A percentile compares a stretch with the other conserved stretches of the same genome.
These are phyloP conservation scores for Himalopsyche japonica DNA, from an alignment of 2,888 invertebrate genomes.

Conservation along the genomic window DNA sequence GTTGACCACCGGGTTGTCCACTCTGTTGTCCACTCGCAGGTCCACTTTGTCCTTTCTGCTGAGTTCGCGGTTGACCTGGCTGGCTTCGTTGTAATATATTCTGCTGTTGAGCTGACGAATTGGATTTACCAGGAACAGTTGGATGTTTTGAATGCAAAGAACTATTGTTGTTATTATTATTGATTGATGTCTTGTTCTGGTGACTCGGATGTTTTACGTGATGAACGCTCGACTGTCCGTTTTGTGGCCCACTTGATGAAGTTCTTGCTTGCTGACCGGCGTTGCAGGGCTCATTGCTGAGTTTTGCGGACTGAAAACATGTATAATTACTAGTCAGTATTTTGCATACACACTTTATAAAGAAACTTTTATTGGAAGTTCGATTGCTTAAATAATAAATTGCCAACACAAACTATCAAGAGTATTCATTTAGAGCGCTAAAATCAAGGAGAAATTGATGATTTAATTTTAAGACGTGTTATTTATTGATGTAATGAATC, in stretches of 20 bases:
- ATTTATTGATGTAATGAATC: too few relatives aligned
- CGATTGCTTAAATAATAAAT: too few relatives aligned
- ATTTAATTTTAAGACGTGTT: too few relatives aligned
- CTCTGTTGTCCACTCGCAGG: conserved; percentile 41
- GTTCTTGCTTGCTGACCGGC: conserved; percentile 42
- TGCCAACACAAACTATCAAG: too few relatives aligned
- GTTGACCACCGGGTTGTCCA: conserved; percentile 45
- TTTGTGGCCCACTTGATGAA: conserved; percentile 47
- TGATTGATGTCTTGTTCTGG: background rate
- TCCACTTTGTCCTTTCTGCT: conserved; percentile 43
- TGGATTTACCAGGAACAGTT: background rate
- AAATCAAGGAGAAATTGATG: too few relatives aligned
- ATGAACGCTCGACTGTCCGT: conserved; percentile 5
- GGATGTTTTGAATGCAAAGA: background rate
- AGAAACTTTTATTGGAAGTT: too few relatives aligned
- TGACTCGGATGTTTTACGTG: conserved; percentile 5
- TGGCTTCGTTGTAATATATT: conserved; percentile 3
- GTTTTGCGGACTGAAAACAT: conserved; percentile 11
- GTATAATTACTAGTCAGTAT: too few relatives aligned
- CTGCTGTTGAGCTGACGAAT: background rate
- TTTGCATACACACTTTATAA: too few relatives aligned
- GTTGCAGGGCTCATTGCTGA: background rate
- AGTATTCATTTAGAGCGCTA: too few relatives aligned
- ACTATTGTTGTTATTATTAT: background rate
- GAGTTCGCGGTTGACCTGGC: conserved; percentile 44